Conservation (phyloP, 2,888 invertebrate species). For the Belgica antarctica region DNA sequence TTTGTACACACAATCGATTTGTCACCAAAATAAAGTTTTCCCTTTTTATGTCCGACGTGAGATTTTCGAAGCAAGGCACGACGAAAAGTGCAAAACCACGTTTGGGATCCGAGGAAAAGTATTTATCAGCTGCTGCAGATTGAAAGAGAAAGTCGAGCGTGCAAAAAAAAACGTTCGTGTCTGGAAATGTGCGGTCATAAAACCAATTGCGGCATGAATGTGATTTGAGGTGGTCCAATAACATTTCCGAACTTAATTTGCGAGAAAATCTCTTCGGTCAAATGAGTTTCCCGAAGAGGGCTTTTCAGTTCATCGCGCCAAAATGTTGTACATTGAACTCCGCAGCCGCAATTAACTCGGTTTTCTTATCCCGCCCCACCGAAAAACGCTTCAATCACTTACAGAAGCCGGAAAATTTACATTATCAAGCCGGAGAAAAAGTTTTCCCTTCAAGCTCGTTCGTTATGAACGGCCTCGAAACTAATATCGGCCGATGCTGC, state of each 20-base stretch:
- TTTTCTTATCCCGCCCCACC: neutral
- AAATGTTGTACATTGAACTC: neutral
- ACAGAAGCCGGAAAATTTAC: constrained; percentile 20
- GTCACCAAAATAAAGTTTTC: constrained; percentile 4
- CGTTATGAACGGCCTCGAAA: constrained; percentile 26
- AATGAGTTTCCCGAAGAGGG: neutral
- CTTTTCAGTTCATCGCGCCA: neutral
- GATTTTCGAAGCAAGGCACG: neutral
- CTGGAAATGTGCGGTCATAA: neutral
- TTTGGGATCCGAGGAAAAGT: neutral
- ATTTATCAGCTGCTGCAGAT: neutral
- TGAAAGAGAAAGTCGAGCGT: constrained; percentile 9
- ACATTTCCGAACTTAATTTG: neutral
- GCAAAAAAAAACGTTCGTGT: no score
- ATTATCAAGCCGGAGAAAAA: neutral
- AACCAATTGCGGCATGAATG: neutral
- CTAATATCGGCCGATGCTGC: no score
- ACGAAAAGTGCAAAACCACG: neutral
- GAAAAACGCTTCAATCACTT: neutral
- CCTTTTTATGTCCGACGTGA: neutral
- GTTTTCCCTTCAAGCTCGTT: neutral
- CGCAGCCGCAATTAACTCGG: no score
- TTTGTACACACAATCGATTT: constrained; percentile 6
- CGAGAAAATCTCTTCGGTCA: neutral
- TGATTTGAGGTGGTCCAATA: neutral